Base-by-base conservation (phyloP, 2,888 invertebrate species). In the Trachelus iudaicus region DNA sequence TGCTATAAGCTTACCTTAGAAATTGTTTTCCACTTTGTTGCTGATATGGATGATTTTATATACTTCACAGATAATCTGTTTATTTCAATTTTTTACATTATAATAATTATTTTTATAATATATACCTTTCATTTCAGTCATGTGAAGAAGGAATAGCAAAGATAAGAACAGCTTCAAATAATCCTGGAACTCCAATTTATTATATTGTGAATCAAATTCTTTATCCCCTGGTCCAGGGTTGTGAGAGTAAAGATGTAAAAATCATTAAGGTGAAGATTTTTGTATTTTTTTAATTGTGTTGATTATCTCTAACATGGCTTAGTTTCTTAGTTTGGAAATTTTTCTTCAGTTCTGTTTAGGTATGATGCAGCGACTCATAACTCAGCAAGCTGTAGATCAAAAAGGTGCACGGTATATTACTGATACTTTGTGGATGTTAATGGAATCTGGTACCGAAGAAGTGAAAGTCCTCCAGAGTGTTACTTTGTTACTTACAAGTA, bases 381-480 rank as follows among this genome's bases (percentile, higher is more conserved):
- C 96, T 11, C 96, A 97, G 90, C 97, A 97, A 90, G 95, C 96
- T 31, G 95, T 97, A 77, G 97, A 97, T 91, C 96, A 96, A 80
- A 98, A 98, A 92, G 98, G 98, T 75, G 98, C 98, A 0, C 94
- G 97, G 69, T 97, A 97, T 89, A 96, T 99, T 71, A 98, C 99
- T 30, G 97, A 98, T 89, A 97, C 98, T 40, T 92, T 99, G 78
- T 98, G 98, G 96, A 95, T 96, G 90, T 93, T 99, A 12, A 98
- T 99, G 94, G 98, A 99, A 92, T 94, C 95, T n/a, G 97, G 97
- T 1, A 95, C 97, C 37, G 97, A 99, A 92, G 99, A 99, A 93
- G 95, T 99, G 31, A 98, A 98, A 93, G 95, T 99, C 80, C 93
- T 99, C 75, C 99, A 99, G 92, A 99, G 98, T 0, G 97, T 98